A percentile compares a stretch with the other conserved stretches of the same genome.
phyloP scores from a whole-genome alignment of 2,113 vertebrate genomes.

The Lampris incognitus region DNA sequence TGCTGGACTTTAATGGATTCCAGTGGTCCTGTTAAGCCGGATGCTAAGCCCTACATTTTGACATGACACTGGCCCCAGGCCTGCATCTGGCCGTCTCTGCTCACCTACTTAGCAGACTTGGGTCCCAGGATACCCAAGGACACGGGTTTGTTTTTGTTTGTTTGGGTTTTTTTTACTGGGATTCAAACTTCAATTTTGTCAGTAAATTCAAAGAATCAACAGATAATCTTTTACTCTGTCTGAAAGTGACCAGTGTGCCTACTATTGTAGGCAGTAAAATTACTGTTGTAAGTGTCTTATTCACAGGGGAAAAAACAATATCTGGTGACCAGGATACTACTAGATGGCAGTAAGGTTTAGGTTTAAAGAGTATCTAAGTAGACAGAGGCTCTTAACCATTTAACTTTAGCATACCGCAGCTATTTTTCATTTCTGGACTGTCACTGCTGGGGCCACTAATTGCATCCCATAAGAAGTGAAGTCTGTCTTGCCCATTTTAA shows the following conservation, averaged over 20 bases:
- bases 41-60: conserved; percentile 56
- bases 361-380: neutral
- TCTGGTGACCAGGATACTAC: too few relatives aligned
- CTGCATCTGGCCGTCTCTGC: conserved; percentile 33
- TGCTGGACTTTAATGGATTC: conserved; percentile 69
- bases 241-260: conserved; percentile 45
- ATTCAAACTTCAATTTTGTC: conserved; percentile 18
- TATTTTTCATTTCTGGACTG: neutral
- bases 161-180: conserved; percentile 10
- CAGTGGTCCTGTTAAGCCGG: conserved; percentile 61
- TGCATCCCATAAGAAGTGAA: neutral
- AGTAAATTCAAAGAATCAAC: conserved; percentile 14
- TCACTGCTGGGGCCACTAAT: neutral
- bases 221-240: conserved; percentile 5
- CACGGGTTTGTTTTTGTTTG: conserved; percentile 18
- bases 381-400: neutral
- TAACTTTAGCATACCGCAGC: neutral
- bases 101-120: conserved; percentile 37
- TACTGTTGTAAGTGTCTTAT: too few relatives aligned
- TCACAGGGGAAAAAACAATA: too few relatives aligned
- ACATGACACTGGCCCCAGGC: conserved; percentile 50
- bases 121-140: conserved; percentile 48
- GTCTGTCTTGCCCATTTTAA: neutral
- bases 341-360: too few relatives aligned
- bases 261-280: conserved; percentile 6